Percentiles rank a stretch among this genome's conserved stretches.
Conservation (phyloP, 1,140 invertebrate genomes). For the Drosophila guanche region DNA sequence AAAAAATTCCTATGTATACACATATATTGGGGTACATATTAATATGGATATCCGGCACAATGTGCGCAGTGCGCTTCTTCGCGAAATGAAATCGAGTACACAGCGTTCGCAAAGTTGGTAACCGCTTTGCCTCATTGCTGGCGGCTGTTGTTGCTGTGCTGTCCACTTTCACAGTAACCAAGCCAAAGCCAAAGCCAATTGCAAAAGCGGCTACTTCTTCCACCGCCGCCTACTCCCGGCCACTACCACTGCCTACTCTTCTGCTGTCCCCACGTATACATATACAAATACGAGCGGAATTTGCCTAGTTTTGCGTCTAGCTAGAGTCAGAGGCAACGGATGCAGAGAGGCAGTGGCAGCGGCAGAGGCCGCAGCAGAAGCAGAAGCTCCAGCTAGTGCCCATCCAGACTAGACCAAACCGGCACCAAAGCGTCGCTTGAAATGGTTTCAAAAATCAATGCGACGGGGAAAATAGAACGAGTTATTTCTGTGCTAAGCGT, state of each 20-base stretch:
- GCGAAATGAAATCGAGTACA: constrained; percentile 77
- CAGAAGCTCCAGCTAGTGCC: constrained; percentile 38
- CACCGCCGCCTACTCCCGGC: constrained; percentile 7
- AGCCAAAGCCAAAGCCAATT: constrained; percentile 50
- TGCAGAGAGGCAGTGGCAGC: constrained; percentile 14
- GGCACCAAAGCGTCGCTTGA: constrained; percentile 66
- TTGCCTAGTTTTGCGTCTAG: constrained; percentile 64
- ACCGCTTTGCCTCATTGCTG: constrained; percentile 65
- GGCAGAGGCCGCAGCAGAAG: constrained; percentile 17
- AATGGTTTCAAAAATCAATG: constrained; percentile 82
- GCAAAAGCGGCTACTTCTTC: constrained; percentile 50
- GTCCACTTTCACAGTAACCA: constrained; percentile 74
- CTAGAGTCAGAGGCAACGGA: constrained; percentile 49
- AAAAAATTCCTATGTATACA: not conserved
- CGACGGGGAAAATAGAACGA: constrained; percentile 78
- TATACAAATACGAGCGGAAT: constrained; percentile 46
- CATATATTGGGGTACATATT: constrained; percentile 33
- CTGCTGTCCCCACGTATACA: not conserved
- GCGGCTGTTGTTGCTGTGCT: constrained; percentile 45
- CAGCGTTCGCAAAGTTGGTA: constrained; percentile 61
- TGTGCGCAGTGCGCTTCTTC: constrained; percentile 44
- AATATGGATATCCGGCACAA: constrained; percentile 39
- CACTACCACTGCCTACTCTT: constrained; percentile 7
- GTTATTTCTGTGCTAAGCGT: constrained; percentile 79
- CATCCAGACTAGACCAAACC: constrained; percentile 37